Evolutionary conservation across 1,140 invertebrate genomes (phyloP).

Genomic region (Odontomachus brunneus): DNA sequence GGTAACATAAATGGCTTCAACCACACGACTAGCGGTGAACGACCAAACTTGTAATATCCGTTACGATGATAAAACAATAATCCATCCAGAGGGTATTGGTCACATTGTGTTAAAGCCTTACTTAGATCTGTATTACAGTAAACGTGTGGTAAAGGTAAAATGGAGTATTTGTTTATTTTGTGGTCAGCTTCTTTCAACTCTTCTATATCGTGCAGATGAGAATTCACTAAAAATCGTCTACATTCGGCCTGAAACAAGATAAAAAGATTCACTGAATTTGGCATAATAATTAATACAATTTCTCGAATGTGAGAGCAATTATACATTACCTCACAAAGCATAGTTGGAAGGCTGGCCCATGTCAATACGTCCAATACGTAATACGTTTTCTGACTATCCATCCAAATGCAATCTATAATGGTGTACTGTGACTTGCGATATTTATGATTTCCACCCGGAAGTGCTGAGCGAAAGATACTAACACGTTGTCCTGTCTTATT

Average conservation of each 20-base stretch:
- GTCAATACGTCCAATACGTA: constrained; percentile 93
- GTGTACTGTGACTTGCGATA: constrained; percentile 82
- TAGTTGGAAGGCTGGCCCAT: constrained; percentile 92
- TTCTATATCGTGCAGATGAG: constrained; percentile 88
- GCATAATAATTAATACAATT: constrained; percentile 25
- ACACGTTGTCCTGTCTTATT: constrained; percentile 89
- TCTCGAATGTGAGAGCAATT: background rate
- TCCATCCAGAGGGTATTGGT: constrained; percentile 88
- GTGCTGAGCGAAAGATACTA: constrained; percentile 87
- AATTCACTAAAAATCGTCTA: constrained; percentile 91
- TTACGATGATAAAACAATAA: constrained; percentile 93
- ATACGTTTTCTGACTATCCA: constrained; percentile 87
- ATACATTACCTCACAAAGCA: constrained; percentile 91
- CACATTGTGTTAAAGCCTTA: constrained; percentile 77
- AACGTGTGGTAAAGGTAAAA: constrained; percentile 84
- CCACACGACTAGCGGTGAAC: constrained; percentile 95
- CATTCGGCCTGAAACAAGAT: constrained; percentile 88
- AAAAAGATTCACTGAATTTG: constrained; percentile 35
- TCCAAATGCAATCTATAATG: constrained; percentile 94
- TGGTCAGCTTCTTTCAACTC: constrained; percentile 80
- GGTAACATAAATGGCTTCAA: constrained; percentile 94
- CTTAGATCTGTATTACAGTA: constrained; percentile 81
- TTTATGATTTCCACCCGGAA: constrained; percentile 91
- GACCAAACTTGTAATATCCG: constrained; percentile 91
- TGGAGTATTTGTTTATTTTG: constrained; percentile 85